A percentile compares a stretch with the other conserved stretches of the same genome.
Evolutionary conservation across 2,888 invertebrate species (phyloP).

Genomic region (Petrolisthes cinctipes): DNA sequence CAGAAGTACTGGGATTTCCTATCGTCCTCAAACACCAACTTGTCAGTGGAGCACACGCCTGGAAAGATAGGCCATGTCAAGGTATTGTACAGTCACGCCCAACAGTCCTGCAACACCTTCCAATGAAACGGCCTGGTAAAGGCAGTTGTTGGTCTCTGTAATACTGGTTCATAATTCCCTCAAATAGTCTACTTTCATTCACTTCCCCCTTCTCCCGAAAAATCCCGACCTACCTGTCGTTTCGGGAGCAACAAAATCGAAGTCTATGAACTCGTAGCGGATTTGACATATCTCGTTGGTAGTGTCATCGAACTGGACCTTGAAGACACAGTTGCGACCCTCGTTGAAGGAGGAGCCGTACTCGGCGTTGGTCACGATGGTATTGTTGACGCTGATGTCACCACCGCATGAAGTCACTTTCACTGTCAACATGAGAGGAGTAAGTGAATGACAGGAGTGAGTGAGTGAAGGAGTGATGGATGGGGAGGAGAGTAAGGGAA

Average conservation of each 20-base stretch:
- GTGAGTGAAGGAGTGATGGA: no score
- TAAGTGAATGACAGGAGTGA: not conserved
- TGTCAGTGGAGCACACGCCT: constrained; percentile 26
- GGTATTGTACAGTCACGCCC: no score
- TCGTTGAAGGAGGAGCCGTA: constrained; percentile 29
- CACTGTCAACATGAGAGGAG: not conserved
- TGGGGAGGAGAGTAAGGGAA: no score
- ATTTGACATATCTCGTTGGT: constrained; percentile 29
- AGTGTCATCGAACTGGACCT: constrained; percentile 34
- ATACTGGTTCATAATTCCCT: no score
- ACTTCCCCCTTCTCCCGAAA: not conserved
- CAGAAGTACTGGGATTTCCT: constrained; percentile 30
- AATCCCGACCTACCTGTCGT: not conserved
- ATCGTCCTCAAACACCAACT: constrained; percentile 30
- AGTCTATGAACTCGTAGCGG: constrained; percentile 22
- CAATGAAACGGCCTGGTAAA: no score
- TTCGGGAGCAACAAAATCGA: not conserved
- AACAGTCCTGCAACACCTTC: no score
- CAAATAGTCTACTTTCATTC: not conserved
- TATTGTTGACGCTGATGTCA: constrained; percentile 26
- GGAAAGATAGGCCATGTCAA: not conserved
- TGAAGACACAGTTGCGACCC: constrained; percentile 18
- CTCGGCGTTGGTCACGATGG: constrained; percentile 12
- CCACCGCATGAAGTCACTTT: constrained; percentile 17
- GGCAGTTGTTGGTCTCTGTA: no score